A percentile compares a stretch with the other conserved stretches of the same genome.
Conservation (phyloP, 2,113 vertebrate genomes). For the Cebidichthys violaceus region DNA sequence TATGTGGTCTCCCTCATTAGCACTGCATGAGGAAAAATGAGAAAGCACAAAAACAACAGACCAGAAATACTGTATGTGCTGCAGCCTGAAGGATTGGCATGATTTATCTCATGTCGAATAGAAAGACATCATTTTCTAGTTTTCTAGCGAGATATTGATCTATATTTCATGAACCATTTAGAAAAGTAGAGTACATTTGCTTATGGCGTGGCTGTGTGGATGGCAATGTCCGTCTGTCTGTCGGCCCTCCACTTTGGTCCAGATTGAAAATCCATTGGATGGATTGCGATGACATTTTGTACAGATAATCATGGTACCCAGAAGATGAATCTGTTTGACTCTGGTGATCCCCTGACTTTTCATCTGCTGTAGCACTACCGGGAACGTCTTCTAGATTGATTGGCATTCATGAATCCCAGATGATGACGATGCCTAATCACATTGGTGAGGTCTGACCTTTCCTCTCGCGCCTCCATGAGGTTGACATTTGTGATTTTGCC, state of each 20-base stretch:
- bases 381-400: not conserved
- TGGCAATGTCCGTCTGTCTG: not conserved
- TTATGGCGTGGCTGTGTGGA: not conserved
- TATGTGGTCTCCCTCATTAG: constrained; percentile 49
- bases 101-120: not conserved
- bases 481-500: constrained; percentile 2
- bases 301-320: not conserved
- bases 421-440: not conserved
- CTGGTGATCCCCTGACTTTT: not conserved
- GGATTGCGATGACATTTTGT: not conserved
- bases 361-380: not conserved
- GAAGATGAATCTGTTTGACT: too few species aligned
- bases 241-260: not conserved
- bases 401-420: not conserved
- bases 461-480: not conserved
- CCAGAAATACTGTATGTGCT: constrained; percentile 2
- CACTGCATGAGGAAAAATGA: constrained; percentile 21
- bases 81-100: not conserved
- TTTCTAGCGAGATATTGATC: not conserved
- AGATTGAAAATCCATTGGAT: not conserved
- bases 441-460: not conserved
- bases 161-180: not conserved
- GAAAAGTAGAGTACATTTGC: not conserved
- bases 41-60: not conserved
- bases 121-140: not conserved